Base-by-base conservation (phyloP, 64 coral and sea anemone species). In the Stichodactyla helianthus region DNA sequence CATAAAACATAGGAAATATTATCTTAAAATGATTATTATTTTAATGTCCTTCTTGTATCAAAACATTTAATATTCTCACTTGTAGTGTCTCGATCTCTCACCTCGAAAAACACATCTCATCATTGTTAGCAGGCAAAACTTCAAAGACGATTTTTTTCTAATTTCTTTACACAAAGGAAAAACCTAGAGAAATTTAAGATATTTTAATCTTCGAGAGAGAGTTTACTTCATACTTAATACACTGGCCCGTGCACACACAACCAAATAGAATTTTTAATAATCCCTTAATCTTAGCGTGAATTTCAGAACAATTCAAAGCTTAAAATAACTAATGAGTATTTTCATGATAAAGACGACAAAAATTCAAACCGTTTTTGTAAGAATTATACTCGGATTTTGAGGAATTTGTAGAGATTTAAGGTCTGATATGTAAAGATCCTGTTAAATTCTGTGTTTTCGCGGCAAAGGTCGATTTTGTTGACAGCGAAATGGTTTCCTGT, bases 221-320 rank as follows among this genome's bases (percentile, higher is more conserved):
- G 35, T 44, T 44, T 44, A 44, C 35, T 44, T 44, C 35, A 44
- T 44, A 3, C 35, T 44, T 44, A 44, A 44, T 44, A 44, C 35
- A 44, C 35, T 44, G 35, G 35, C 35, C 35, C 35, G 35, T 1
- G 27, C 10, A 68, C 17, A 17, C 59, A 23, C 2, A 44, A 3
- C 35, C 1, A 44, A 1, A 74, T 74, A 74, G 20, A 74, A 52
- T 81, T 81, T 20, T 13, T 18, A 79, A 54, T 11, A 53, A 81
- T 53, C 53, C 78, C 26, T 16, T 81, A 53, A 81, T 53, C 17
- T 50, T 81, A n/a, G 35, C 78, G 78, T 81, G 52, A 81, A 81
- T 53, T 81, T 54, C 78, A 81, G 50, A 54, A 81, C 78, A 81
- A 81, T 81, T 81, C 78, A 19, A 54, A 13, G 68, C 68, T 74